Conservation (phyloP, 2,888 invertebrate species). For the Epinotia ramella region DNA sequence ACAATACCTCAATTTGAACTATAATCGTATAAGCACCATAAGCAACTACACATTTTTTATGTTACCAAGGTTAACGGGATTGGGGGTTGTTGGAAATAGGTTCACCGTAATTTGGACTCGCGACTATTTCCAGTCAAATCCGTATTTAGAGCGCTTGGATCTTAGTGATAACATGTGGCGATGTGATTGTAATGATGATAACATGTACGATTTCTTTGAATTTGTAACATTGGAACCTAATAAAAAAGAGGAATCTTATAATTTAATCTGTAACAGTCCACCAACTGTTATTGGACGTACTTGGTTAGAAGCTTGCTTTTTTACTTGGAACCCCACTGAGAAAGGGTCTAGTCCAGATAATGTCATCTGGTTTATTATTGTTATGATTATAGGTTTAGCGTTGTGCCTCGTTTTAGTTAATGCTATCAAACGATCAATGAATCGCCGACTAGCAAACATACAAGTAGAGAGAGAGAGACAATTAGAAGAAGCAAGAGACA, state of each 20-base stretch:
- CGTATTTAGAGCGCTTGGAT: conserved; percentile 84
- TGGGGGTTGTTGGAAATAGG: conserved; percentile 90
- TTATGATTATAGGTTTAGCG: conserved; percentile 82
- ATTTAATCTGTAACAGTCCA: conserved; percentile 88
- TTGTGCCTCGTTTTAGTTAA: conserved; percentile 83
- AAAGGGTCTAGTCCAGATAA: conserved; percentile 73
- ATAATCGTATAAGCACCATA: conserved; percentile 86
- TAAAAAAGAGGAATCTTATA: conserved; percentile 79
- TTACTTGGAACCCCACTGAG: conserved; percentile 84
- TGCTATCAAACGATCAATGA: conserved; percentile 83
- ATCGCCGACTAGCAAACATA: conserved; percentile 78
- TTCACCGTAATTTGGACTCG: conserved; percentile 87
- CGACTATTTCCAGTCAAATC: conserved; percentile 86
- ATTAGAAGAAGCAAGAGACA: conserved; percentile 85
- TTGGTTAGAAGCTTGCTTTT: conserved; percentile 89
- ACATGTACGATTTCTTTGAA: conserved; percentile 86
- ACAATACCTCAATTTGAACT: conserved; percentile 85
- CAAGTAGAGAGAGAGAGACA: conserved; percentile 84
- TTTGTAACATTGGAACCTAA: conserved; percentile 85
- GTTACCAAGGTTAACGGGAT: conserved; percentile 85
- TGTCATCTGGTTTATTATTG: conserved; percentile 86
- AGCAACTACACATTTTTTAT: conserved; percentile 87
- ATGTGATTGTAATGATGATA: conserved; percentile 87
- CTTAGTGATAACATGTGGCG: conserved; percentile 91
- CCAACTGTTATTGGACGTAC: conserved; percentile 85